Percentiles rank a stretch among this genome's conserved stretches.
Evolutionary conservation across 2,888 invertebrate genomes (phyloP).

Genomic region (Steromphala cineraria): DNA sequence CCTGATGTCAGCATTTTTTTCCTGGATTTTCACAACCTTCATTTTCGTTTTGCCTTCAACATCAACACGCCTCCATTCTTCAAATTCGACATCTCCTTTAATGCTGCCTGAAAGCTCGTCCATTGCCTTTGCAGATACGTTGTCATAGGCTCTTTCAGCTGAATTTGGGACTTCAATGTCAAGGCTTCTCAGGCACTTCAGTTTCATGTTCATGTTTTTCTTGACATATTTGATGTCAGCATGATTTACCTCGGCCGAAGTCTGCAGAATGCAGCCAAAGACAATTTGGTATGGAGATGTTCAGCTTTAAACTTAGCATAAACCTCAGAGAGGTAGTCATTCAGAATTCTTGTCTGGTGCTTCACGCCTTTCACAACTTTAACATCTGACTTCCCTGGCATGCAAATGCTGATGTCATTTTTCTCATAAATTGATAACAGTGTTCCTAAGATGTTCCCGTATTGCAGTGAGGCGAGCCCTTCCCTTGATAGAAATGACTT

Average conservation of each 20-base stretch:
- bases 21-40: slow-evolving; percentile 29
- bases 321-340: background rate
- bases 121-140: slow-evolving; percentile 18
- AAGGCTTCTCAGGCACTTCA: slow-evolving; percentile 23
- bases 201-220: slow-evolving; percentile 37
- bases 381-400: background rate
- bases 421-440: background rate
- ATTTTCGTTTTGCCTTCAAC: slow-evolving; percentile 35
- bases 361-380: background rate
- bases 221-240: slow-evolving; percentile 25
- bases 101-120: background rate
- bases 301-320: background rate
- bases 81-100: slow-evolving; percentile 16
- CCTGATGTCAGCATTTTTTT: slow-evolving; percentile 20
- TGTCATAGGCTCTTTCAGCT: slow-evolving; percentile 28
- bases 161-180: slow-evolving; percentile 24
- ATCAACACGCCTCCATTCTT: slow-evolving; percentile 33
- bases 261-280: slow-evolving; percentile 27
- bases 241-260: slow-evolving; percentile 27
- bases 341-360: background rate
- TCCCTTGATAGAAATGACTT: background rate
- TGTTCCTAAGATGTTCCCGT: background rate
- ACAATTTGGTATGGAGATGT: background rate
- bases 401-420: background rate
- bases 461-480: background rate